A percentile compares a stretch with the other conserved stretches of the same genome.
Evolutionary conservation across 2,113 vertebrate genomes (phyloP).

Genomic region (Ictidomys tridecemlineatus): DNA sequence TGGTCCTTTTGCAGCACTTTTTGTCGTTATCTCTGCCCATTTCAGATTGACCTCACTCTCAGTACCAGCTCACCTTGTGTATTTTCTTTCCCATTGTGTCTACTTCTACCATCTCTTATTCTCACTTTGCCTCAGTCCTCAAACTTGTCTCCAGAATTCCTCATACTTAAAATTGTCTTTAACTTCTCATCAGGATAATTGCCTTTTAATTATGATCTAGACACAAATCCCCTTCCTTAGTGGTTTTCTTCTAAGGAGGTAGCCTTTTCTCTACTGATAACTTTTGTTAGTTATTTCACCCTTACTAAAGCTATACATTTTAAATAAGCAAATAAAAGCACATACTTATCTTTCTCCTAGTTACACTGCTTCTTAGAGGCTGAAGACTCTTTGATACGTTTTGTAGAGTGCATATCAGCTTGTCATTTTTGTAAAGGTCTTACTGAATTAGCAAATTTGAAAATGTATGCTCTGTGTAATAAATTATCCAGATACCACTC

Average conservation of each 20-base stretch:
- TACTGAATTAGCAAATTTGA: constrained; percentile 18
- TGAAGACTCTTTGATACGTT: constrained; percentile 11
- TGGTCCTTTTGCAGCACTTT: background rate
- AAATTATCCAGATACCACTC: background rate
- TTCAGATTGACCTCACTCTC: background rate
- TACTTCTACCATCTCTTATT: background rate
- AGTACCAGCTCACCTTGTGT: background rate
- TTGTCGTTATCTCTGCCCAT: background rate
- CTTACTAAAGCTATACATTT: background rate
- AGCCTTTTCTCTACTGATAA: constrained; percentile 18
- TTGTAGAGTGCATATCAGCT: background rate
- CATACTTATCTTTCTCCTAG: background rate
- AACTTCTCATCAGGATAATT: background rate
- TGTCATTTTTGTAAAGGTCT: constrained; percentile 11
- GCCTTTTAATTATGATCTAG: constrained; percentile 8
- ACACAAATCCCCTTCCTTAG: background rate
- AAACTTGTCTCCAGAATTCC: background rate
- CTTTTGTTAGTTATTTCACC: background rate
- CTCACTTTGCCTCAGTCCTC: background rate
- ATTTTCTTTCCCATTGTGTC: background rate
- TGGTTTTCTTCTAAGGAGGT: background rate
- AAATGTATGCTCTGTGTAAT: background rate
- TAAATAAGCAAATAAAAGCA: constrained; percentile 1
- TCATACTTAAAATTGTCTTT: constrained; percentile 1
- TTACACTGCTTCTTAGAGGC: constrained; percentile 15